Evolutionary conservation across 2,797 vertebrate genomes (phyloP).

Genomic region (Bucorvus abyssinicus): DNA sequence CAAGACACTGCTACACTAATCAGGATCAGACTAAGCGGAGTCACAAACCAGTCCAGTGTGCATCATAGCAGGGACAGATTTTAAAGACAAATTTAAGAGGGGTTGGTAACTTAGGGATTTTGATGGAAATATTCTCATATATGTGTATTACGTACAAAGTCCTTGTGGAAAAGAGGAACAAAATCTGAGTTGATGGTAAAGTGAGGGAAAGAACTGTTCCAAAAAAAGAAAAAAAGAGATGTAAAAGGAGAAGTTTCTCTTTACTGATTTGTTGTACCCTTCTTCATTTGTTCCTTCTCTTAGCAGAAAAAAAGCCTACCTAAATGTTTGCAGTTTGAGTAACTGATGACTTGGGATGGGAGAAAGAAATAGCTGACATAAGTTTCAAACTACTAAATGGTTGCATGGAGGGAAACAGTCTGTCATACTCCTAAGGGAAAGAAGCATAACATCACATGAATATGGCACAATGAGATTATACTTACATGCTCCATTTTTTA

Average conservation of each 20-base stretch:
- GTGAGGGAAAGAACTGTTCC: background rate
- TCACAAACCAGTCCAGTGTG: background rate
- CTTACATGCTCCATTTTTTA: background rate
- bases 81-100: background rate
- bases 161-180: background rate
- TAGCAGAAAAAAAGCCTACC: background rate
- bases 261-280: background rate
- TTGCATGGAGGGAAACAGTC: background rate
- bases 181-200: background rate
- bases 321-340: background rate
- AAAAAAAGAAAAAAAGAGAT: background rate
- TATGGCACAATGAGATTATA: background rate
- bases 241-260: background rate
- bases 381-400: background rate
- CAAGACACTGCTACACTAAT: background rate
- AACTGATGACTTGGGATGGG: background rate
- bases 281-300: background rate
- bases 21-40: background rate
- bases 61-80: background rate
- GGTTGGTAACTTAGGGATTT: background rate
- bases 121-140: background rate
- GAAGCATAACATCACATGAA: background rate
- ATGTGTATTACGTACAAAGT: fast-evolving
- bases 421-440: background rate
- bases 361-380: background rate